These are phyloP conservation scores for Lasaia peninsularis DNA, from an alignment of 1,140 invertebrate species.

Conservation along the genomic window DNA sequence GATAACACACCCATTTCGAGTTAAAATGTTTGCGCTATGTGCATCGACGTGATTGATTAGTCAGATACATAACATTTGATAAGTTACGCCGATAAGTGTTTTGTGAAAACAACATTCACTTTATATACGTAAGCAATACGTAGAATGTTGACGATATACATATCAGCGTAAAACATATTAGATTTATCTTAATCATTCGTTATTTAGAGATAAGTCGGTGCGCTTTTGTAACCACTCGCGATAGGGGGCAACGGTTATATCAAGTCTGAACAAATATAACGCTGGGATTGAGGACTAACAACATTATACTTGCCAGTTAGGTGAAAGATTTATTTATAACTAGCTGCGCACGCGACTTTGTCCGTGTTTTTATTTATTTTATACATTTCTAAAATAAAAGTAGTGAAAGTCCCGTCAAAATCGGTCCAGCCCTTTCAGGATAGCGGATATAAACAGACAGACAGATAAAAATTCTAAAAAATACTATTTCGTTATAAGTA, in stretches of 20 bases:
- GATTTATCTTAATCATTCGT: slow-evolving; percentile 1
- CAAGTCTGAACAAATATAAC: not conserved
- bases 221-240: not conserved
- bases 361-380: no score
- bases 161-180: not conserved
- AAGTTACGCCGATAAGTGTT: not conserved
- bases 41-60: not conserved
- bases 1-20: not conserved
- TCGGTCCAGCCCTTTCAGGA: no score
- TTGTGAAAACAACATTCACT: not conserved
- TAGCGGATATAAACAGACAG: no score
- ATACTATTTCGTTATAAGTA: no score
- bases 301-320: no score
- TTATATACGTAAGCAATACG: not conserved
- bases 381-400: no score
- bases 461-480: no score
- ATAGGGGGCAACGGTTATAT: not conserved
- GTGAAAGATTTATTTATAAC: no score
- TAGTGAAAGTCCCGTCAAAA: no score
- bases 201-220: not conserved
- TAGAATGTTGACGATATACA: not conserved
- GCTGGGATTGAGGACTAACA: not conserved
- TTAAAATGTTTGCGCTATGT: not conserved
- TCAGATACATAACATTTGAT: not conserved
- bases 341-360: no score